Evolutionary conservation across 2,797 vertebrate genomes (phyloP).

Genomic region (Malacoraja senta): DNA sequence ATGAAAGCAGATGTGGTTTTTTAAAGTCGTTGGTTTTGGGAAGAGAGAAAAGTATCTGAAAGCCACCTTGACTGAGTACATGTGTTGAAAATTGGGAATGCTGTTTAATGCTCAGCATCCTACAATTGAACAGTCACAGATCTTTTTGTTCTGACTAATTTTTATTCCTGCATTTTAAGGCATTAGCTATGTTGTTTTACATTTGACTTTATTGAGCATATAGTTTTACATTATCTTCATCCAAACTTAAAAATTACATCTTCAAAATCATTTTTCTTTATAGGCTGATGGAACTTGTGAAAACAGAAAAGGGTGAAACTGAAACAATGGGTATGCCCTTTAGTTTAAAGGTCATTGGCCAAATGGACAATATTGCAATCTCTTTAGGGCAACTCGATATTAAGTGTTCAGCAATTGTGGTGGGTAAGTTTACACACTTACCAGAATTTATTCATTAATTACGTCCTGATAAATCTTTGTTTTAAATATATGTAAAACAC

Average conservation of each 20-base stretch:
- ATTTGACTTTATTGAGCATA: no score
- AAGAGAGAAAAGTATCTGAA: background rate
- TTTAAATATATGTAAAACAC: background rate
- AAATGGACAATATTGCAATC: conserved; percentile 60
- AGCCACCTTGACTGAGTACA: background rate
- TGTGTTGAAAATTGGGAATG: background rate
- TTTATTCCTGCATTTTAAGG: background rate
- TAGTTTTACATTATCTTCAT: background rate
- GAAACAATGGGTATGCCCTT: conserved; percentile 52
- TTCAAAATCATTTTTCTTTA: conserved; percentile 31
- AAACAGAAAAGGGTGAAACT: conserved; percentile 55
- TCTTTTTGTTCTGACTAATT: background rate
- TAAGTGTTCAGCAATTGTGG: conserved; percentile 60
- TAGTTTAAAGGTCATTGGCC: conserved; percentile 58
- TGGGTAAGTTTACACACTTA: conserved; percentile 60
- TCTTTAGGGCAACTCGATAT: conserved; percentile 59
- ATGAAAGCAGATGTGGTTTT: background rate
- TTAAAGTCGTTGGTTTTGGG: background rate
- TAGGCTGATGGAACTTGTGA: conserved; percentile 69
- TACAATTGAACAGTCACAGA: background rate
- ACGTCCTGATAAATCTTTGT: background rate
- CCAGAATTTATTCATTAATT: background rate
- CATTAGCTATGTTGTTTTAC: background rate
- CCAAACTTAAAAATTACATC: background rate
- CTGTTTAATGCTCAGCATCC: background rate